These are phyloP conservation scores for Luperina nickerlii DNA, from an alignment of 2,888 invertebrate genomes.

Conservation along the genomic window DNA sequence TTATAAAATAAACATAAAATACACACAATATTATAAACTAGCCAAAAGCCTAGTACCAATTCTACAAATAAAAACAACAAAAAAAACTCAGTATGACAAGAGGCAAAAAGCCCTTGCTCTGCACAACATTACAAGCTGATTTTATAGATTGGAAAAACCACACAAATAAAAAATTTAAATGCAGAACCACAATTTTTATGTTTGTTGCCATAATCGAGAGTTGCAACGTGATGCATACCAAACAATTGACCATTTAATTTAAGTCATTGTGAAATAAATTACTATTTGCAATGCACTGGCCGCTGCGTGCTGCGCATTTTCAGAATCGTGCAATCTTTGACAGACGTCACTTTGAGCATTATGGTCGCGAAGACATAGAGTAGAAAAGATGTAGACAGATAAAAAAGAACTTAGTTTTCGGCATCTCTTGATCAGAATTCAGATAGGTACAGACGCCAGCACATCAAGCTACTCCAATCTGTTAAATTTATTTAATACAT, in stretches of 20 bases:
- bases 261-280: conserved; percentile 52
- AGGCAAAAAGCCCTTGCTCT: too few relatives aligned
- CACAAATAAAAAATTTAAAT: not conserved
- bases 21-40: not conserved
- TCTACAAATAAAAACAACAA: not conserved
- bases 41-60: not conserved
- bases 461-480: too few relatives aligned
- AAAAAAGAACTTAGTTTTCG: not conserved
- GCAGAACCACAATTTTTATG: conserved; percentile 18
- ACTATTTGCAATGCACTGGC: conserved; percentile 47
- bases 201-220: conserved; percentile 26
- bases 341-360: conserved; percentile 54
- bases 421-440: too few relatives aligned
- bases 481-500: too few relatives aligned
- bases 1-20: too few relatives aligned
- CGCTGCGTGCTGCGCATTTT: conserved; percentile 46
- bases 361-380: conserved; percentile 39
- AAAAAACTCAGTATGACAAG: not conserved
- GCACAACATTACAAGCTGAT: not conserved
- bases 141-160: not conserved
- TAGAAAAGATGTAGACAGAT: not conserved
- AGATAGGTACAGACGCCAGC: too few relatives aligned
- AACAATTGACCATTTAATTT: conserved; percentile 57
- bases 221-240: conserved; percentile 30
- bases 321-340: conserved; percentile 65